Percentiles rank a stretch among this genome's conserved stretches.
Evolutionary conservation across 2,113 vertebrate genomes (phyloP).

Genomic region (Xiphias gladius): DNA sequence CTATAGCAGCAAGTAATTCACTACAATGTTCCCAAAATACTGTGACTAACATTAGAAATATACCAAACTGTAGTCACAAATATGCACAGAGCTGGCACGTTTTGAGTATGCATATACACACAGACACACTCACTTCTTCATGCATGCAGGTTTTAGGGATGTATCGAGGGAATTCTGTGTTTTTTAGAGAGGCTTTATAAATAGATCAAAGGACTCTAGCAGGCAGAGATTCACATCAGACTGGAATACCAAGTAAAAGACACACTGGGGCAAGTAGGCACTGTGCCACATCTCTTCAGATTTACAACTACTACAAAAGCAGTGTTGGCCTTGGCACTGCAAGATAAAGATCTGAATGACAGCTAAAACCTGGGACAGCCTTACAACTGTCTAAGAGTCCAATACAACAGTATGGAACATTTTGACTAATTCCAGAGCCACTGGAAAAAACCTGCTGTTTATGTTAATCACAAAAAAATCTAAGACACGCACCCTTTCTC

Average conservation of each 20-base stretch:
- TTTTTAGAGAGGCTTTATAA: conserved; percentile 69
- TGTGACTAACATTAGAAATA: conserved; percentile 18
- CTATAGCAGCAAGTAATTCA: background rate
- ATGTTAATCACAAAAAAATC: background rate
- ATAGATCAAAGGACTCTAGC: conserved; percentile 73
- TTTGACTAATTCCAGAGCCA: conserved; percentile 15
- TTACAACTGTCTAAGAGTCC: conserved; percentile 2
- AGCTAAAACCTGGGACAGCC: background rate
- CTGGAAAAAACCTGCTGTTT: background rate
- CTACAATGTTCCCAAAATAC: background rate
- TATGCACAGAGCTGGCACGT: conserved; percentile 3
- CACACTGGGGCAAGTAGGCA: conserved; percentile 32
- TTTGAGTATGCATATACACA: conserved; percentile 32
- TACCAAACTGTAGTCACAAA: background rate
- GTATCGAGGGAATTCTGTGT: conserved; percentile 55
- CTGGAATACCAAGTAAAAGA: conserved; percentile 65
- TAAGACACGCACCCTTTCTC: conserved; percentile 76
- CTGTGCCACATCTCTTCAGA: conserved; percentile 49
- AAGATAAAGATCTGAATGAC: conserved; percentile 17
- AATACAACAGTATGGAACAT: background rate
- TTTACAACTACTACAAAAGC: conserved; percentile 40
- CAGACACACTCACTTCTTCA: conserved; percentile 42
- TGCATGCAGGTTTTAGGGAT: conserved; percentile 48
- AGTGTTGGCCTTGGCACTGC: background rate
- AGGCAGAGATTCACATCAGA: conserved; percentile 59